A percentile compares a stretch with the other conserved stretches of the same genome.
Conservation (phyloP, 2,888 invertebrate species). For the Pilophorus perplexus region DNA sequence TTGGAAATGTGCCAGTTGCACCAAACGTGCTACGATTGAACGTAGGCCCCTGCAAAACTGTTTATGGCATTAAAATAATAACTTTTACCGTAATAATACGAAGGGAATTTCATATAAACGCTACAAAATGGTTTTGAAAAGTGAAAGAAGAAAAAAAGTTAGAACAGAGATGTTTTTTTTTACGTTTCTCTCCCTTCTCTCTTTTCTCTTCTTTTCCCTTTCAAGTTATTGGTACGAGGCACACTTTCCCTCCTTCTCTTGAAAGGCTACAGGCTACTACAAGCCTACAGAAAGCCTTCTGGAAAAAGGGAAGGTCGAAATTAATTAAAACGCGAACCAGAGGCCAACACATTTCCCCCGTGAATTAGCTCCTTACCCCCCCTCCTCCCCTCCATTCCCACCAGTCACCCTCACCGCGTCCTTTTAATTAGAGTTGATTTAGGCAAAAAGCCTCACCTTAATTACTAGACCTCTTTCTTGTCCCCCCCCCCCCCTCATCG, state of each 20-base stretch:
- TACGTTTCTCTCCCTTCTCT: too few species aligned
- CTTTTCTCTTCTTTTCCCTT: too few species aligned
- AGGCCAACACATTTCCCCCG: constrained; percentile 33
- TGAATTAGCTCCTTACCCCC: constrained; percentile 37
- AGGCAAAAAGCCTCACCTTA: constrained; percentile 36
- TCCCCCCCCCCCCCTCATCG: not conserved
- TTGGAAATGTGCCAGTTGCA: too few species aligned
- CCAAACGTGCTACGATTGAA: too few species aligned
- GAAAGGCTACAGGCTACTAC: not conserved
- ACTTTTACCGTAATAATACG: too few species aligned
- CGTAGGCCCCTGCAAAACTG: too few species aligned
- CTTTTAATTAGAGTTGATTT: constrained; percentile 40
- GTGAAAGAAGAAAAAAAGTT: too few species aligned
- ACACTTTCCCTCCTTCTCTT: not conserved
- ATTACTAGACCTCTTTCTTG: constrained; percentile 29
- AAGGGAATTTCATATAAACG: too few species aligned
- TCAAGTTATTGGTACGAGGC: too few species aligned
- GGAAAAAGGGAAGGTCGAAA: constrained; percentile 1
- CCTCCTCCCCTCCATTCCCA: not conserved
- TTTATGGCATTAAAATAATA: too few species aligned
- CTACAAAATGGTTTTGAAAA: too few species aligned
- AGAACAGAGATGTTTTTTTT: too few species aligned
- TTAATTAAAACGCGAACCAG: constrained; percentile 40
- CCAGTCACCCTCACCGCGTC: not conserved
- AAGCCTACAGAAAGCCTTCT: not conserved